Evolutionary conservation across 2,113 vertebrate genomes (phyloP), one percentile per base, ranked within the genome.

Genomic region (Jacana jacana): DNA sequence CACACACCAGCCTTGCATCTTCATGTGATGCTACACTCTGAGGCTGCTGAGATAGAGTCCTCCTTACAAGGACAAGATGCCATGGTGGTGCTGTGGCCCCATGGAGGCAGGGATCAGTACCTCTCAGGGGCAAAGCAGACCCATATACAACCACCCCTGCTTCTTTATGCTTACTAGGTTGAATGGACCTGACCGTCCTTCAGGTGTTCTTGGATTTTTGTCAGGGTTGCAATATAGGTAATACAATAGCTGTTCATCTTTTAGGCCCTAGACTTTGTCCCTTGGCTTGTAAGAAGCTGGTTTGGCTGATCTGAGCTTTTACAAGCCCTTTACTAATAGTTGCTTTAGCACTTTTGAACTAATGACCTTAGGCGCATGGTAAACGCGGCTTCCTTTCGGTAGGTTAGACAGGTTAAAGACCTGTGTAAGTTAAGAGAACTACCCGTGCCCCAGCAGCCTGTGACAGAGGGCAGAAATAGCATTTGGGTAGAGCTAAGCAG

Each of bases 131-230:
- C 37, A 40, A 37, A 37, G 57, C 64, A 81, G n/a, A 37, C 15
- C 57, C 40, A 27, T 27, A 16, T 4, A 17, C 24, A 64, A 3
- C 28, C 69, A 19, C 8, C 16, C 6, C 7, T 1, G 1, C 15
- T 54, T 48, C 18, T n/a, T 84, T 37, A 3, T 46, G 40, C 37
- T 93, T 70, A 48, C 31, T 27, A 30, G 31, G 52, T 30, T 39
- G 25, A 51, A 55, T 28, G 44, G 60, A 89, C 28, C 42, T 86
- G 51, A 13, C 46, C 35, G 8, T n/a, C 17, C 27, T 44, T 89
- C 44, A 72, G 54, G 17, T 20, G 28, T 33, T 77, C 69, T 39
- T 72, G 58, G 54, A 31, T 49, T 81, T 72, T 78, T 66, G 24
- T 68, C 30, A 18, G 52, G 58, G 33, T 52, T 68, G 33, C 31